These are phyloP conservation scores for Choloepus hoffmanni DNA, from an alignment of 2,113 vertebrate species.

Conservation along the genomic window DNA sequence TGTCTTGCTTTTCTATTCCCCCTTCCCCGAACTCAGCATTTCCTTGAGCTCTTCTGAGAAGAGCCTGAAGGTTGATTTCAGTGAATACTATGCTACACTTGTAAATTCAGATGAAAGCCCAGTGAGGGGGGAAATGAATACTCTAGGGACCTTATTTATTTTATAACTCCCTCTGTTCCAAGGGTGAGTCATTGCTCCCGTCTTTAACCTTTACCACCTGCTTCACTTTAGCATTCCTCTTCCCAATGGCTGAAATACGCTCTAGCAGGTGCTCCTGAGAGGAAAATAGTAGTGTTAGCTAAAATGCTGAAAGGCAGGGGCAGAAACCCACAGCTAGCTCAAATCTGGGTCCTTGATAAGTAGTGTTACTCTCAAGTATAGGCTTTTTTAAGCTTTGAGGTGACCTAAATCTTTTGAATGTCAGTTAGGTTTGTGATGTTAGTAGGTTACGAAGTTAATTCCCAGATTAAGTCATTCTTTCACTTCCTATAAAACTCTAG, in stretches of 20 bases:
- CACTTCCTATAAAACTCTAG: constrained; percentile 20
- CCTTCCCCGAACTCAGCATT: not conserved
- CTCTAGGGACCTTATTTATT: constrained; percentile 58
- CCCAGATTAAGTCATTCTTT: constrained; percentile 33
- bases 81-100: constrained; percentile 53
- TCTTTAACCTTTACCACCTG: constrained; percentile 57
- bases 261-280: constrained; percentile 32
- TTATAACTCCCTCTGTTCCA: constrained; percentile 50
- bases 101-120: constrained; percentile 65
- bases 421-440: constrained; percentile 30
- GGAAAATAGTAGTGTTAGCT: constrained; percentile 55
- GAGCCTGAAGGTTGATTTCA: constrained; percentile 44
- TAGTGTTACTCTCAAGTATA: not conserved
- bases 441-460: constrained; percentile 60
- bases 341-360: constrained; percentile 49
- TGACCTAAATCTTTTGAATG: constrained; percentile 22
- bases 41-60: constrained; percentile 64
- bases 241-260: constrained; percentile 19
- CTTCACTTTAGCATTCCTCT: constrained; percentile 45
- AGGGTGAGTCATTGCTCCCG: constrained; percentile 40
- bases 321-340: not conserved
- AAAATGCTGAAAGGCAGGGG: constrained; percentile 31
- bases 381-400: constrained; percentile 37
- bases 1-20: constrained; percentile 15
- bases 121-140: constrained; percentile 54